Conservation (phyloP, 2,797 vertebrate species). For the Cottoperca gobio region DNA sequence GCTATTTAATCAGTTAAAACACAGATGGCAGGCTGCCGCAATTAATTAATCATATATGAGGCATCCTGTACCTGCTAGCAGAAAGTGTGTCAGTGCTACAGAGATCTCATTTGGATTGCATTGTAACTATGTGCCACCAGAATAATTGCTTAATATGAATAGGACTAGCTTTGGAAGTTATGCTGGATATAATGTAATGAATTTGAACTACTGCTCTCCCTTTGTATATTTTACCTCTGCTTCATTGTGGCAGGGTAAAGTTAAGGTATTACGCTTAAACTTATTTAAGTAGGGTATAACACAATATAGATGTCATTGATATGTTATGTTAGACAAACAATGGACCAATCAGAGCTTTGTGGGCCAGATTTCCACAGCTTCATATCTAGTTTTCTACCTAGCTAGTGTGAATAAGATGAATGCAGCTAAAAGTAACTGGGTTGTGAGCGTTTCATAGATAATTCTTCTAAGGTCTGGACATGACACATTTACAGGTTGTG, state of each 20-base stretch:
- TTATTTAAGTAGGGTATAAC: neutral
- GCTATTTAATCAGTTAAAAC: conserved; percentile 90
- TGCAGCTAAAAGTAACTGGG: neutral
- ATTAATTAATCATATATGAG: conserved; percentile 90
- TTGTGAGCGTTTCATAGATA: neutral
- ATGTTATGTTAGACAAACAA: neutral
- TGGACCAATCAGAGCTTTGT: neutral
- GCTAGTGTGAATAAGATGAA: neutral
- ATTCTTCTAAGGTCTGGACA: neutral
- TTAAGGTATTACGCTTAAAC: conserved; percentile 7
- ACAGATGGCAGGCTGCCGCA: conserved; percentile 88
- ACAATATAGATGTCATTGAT: neutral
- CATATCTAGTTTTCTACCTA: neutral
- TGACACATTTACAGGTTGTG: neutral
- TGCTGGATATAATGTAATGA: conserved; percentile 51
- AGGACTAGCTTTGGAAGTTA: conserved; percentile 53
- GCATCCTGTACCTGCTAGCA: conserved; percentile 82
- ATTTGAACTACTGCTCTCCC: conserved; percentile 52
- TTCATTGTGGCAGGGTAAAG: conserved; percentile 4
- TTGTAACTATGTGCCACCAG: conserved; percentile 72
- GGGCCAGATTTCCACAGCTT: neutral
- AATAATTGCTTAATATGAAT: conserved; percentile 73
- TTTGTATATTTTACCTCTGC: neutral
- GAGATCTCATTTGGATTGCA: conserved; percentile 85
- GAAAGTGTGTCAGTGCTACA: conserved; percentile 86